Evolutionary conservation across 2,797 vertebrate species (phyloP), one percentile per base, ranked within the genome.

Genomic region (Podarcis siculus): DNA sequence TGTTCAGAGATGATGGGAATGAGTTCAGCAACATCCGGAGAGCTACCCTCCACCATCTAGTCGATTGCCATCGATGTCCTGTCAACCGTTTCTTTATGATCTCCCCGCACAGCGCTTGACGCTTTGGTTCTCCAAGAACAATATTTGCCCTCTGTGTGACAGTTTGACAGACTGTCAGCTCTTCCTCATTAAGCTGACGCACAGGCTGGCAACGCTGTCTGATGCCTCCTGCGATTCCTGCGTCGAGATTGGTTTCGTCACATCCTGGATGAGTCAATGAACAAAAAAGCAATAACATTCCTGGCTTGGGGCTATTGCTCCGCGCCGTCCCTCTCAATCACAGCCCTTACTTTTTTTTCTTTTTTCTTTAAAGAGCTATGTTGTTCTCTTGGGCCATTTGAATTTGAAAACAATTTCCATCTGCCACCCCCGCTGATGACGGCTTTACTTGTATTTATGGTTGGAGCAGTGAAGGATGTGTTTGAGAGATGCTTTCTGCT

Each of bases 261-360:
- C 69, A 35, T 83, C 79, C 58, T 4, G 71, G 25, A 64, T 25
- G 30, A 71, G 73, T 82, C 79, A 27, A 23, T 69, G 84, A 86
- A 23, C 10, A 12, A 8, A 25, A 82, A 89, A 86, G 88, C 84
- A 89, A 78, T 78, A 72, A 73, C 37, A 37, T 79, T 83, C 85
- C 49, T 42, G 55, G 73, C 89, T 86, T 1, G 19, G 15, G 84
- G 88, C 79, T 9, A 21, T 27, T n/a, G 42, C 9, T 78, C 32
- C 49, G 23, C 35, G 30, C 64, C 49, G 49, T 23, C 1, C 25
- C 37, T 21, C 35, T 78, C 79, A n/a, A n/a, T 69, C 72, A 30
- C 19, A 71, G 64, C 39, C 23, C 1, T 45, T 25, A 1, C 25
- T 49, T 49, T 49, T 45, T 45, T 45, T 45, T 10, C 10, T 13